Evolutionary conservation across 2,888 invertebrate species (phyloP), one percentile per base, ranked within the genome.

Genomic region (Spodoptera littoralis): DNA sequence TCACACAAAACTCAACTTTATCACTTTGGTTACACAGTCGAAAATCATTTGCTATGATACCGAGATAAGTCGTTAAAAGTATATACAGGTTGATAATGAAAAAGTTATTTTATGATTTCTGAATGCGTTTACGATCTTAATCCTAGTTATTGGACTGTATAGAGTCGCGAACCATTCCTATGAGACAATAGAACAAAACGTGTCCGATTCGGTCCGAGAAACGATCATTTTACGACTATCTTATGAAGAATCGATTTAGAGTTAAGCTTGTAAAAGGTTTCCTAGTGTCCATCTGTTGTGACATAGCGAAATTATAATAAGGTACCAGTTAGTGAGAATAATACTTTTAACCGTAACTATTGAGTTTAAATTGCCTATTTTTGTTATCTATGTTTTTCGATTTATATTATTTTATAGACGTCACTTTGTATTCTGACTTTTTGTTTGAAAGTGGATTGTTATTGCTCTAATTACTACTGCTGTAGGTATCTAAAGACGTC

Each of bases 71-170:
- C 73, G 36, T 60, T 51, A 55, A 60, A 57, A 57, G 44, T 50
- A 12, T 58, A 18, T 58, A 77, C 43, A 22, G 43, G 48, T n/a
- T 62, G 60, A 58, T 77, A 78, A 78, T 80, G 63, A 80, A 78
- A 78, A 80, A 78, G 64, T 71, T 61, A 52, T 76, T 76, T 80
- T 78, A 79, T 73, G 79, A 78, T 78, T 63, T 65, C 63, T 58
- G 66, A 65, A 73, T 65, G 60, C 73, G 64, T 80, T 81, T 78
- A 81, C 66, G 70, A 67, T 51, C 54, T 48, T 69, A 59, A 70
- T 80, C 76, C 79, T 79, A 70, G 73, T 76, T 76, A 76, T 60
- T 48, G 18, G 44, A 70, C 67, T 66, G 65, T 66, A 24, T 44
- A 48, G 59, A 77, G 82, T 81, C 73, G 77, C 70, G 67, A 30